These are phyloP conservation scores for Rhinophrynus dorsalis DNA, from an alignment of 2,797 vertebrate species.

Conservation along the genomic window DNA sequence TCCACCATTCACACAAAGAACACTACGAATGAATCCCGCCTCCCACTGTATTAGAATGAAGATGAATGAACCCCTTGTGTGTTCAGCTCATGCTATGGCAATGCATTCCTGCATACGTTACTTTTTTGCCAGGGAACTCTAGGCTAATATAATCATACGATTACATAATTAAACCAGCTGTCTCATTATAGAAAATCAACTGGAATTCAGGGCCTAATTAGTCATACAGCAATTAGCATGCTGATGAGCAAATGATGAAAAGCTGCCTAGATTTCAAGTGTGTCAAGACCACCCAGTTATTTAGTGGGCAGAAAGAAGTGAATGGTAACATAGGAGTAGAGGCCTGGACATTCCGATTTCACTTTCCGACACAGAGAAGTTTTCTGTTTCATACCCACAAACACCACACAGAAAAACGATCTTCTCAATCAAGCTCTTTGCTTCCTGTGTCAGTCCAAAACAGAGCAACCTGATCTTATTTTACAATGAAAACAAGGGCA, in stretches of 20 bases:
- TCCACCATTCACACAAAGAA: conserved; percentile 32
- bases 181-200: conserved; percentile 89
- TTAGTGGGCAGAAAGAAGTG: conserved; percentile 42
- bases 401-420: conserved; percentile 23
- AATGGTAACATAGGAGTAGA: conserved; percentile 24
- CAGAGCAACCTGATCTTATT: conserved; percentile 37
- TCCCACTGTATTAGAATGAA: conserved; percentile 34
- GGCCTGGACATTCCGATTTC: conserved; percentile 18
- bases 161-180: conserved; percentile 93
- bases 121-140: conserved; percentile 71
- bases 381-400: conserved; percentile 22
- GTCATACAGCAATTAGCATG: conserved; percentile 87
- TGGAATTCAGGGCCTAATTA: conserved; percentile 89
- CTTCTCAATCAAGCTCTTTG: conserved; percentile 14
- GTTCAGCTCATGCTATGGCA: conserved; percentile 52
- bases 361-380: conserved; percentile 10
- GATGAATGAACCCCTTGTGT: conserved; percentile 54
- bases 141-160: conserved; percentile 85
- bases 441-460: conserved; percentile 19
- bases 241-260: conserved; percentile 80
- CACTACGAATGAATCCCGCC: conserved; percentile 7
- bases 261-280: conserved; percentile 68
- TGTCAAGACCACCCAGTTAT: conserved; percentile 70
- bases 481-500: conserved; percentile 18
- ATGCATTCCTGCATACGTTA: conserved; percentile 57